These are phyloP conservation scores for Pachymerium ferrugineum DNA, from an alignment of 2,888 invertebrate genomes.

Conservation along the genomic window DNA sequence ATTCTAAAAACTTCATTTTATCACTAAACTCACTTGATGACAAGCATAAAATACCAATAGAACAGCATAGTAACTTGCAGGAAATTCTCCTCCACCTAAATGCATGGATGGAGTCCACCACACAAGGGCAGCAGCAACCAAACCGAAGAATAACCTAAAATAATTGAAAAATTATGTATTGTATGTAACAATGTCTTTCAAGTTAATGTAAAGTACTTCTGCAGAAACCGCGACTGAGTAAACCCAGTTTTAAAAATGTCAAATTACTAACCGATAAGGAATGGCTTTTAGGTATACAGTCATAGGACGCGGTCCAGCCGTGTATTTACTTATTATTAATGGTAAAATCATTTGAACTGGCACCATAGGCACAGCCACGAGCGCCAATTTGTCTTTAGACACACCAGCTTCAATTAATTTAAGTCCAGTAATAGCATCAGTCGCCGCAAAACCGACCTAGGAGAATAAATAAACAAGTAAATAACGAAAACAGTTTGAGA, in stretches of 20 bases:
- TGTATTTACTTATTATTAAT: slow-evolving; percentile 72
- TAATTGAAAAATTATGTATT: too few relatives aligned
- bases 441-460: slow-evolving; percentile 89
- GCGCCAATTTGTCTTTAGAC: slow-evolving; percentile 86
- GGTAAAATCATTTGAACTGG: slow-evolving; percentile 92
- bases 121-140: slow-evolving; percentile 75
- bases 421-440: slow-evolving; percentile 88
- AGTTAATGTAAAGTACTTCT: background rate
- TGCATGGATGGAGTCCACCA: slow-evolving; percentile 66
- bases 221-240: too few relatives aligned
- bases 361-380: slow-evolving; percentile 86
- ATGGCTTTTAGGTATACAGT: slow-evolving; percentile 81
- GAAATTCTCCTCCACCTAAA: slow-evolving; percentile 56
- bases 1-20: too few relatives aligned
- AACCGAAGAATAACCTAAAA: slow-evolving; percentile 70
- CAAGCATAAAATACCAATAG: slow-evolving; percentile 74
- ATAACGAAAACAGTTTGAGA: background rate
- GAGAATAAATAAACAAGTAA: slow-evolving; percentile 38
- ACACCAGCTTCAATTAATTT: slow-evolving; percentile 95
- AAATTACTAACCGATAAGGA: slow-evolving; percentile 60
- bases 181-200: too few relatives aligned
- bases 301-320: slow-evolving; percentile 81
- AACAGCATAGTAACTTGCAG: slow-evolving; percentile 64
- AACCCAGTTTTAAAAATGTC: too few relatives aligned
- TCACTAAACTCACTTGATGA: slow-evolving; percentile 66